Percentiles rank a stretch among this genome's conserved stretches.
Conservation (phyloP, 2,113 vertebrate genomes). For the Pterocles gutturalis region DNA sequence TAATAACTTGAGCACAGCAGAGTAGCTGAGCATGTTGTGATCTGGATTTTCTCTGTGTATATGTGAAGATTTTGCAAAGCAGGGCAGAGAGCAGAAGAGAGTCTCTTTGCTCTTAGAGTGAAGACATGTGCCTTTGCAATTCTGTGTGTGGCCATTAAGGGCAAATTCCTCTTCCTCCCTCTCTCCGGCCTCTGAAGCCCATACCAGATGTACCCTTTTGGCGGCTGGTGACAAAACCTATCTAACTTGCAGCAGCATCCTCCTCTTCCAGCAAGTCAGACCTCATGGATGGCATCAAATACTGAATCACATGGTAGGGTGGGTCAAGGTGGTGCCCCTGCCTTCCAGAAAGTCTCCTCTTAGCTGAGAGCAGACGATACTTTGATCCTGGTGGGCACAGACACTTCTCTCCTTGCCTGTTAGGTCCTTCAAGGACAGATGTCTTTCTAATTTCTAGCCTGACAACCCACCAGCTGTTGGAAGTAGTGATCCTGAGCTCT, state of each 20-base stretch:
- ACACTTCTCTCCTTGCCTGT: background rate
- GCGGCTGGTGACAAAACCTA: background rate
- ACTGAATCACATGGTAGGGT: background rate
- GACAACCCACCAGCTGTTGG: background rate
- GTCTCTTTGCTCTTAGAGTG: background rate
- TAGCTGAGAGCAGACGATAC: background rate
- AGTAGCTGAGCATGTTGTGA: background rate
- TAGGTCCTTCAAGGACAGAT: background rate
- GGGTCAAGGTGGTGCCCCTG: background rate
- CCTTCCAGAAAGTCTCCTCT: background rate
- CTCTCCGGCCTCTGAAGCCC: background rate
- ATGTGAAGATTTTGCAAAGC: background rate
- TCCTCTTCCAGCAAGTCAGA: background rate
- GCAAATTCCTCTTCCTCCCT: background rate
- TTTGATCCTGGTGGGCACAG: background rate
- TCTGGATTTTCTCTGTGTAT: background rate
- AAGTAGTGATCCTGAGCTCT: background rate
- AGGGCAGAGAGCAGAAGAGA: background rate
- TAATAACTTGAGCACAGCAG: background rate
- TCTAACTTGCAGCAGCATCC: background rate
- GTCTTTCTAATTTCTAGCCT: background rate
- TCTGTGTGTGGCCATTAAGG: background rate
- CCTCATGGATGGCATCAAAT: background rate
- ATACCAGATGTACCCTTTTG: background rate
- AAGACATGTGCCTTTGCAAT: background rate